phyloP scores from a whole-genome alignment of 2,888 invertebrate genomes.

The Sphaerophoria taeniata region DNA sequence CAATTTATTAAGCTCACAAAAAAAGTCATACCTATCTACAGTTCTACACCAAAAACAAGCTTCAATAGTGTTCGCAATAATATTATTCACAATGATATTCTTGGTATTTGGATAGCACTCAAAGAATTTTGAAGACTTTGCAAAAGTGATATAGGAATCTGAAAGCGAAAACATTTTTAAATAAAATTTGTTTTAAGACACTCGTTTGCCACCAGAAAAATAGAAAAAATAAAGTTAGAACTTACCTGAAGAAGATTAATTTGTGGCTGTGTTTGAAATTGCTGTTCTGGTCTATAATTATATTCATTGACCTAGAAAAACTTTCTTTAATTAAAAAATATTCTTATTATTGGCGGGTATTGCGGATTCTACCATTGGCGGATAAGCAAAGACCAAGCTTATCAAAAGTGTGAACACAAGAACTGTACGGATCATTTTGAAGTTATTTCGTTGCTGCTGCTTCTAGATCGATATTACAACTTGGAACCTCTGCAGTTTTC shows the following conservation, averaged over 20 bases:
- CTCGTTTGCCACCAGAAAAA: background rate
- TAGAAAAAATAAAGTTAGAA: background rate
- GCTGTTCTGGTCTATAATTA: background rate
- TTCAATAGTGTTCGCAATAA: background rate
- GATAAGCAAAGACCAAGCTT: conserved; percentile 5
- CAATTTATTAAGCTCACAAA: no score
- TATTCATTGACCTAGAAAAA: conserved; percentile 7
- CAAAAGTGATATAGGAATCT: conserved; percentile 22
- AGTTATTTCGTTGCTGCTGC: background rate
- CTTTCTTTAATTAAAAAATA: background rate
- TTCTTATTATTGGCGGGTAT: background rate
- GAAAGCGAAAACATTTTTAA: background rate
- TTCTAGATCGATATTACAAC: background rate
- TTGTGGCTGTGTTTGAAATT: background rate
- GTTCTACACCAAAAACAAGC: no score
- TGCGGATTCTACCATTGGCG: conserved; percentile 4
- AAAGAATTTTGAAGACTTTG: conserved; percentile 14
- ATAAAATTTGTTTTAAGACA: background rate
- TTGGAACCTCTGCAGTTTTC: background rate
- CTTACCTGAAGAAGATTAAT: conserved; percentile 11
- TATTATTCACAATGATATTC: background rate
- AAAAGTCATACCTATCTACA: no score
- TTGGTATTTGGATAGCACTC: conserved; percentile 15
- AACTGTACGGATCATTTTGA: background rate
- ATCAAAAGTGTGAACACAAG: background rate